These are phyloP conservation scores for Melanostigma gelatinosum DNA, from an alignment of 2,113 vertebrate genomes.

Conservation along the genomic window DNA sequence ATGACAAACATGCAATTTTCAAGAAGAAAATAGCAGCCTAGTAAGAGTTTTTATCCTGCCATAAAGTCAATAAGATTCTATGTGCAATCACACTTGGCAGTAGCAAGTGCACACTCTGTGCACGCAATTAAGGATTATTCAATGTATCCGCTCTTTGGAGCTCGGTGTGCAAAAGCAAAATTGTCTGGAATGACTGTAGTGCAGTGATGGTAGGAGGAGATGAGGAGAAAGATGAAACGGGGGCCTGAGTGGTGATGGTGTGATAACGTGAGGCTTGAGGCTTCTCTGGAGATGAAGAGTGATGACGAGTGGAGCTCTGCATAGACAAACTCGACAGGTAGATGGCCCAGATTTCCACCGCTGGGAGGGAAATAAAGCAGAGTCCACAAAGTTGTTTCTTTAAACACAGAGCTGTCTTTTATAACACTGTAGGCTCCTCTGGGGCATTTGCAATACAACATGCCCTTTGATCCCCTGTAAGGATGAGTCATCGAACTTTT, in stretches of 20 bases:
- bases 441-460: background rate
- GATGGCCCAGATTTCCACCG: background rate
- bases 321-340: background rate
- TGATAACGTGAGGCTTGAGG: slow-evolving; percentile 16
- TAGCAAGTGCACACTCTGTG: background rate
- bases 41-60: background rate
- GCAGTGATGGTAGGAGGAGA: background rate
- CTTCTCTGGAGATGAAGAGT: slow-evolving; percentile 8
- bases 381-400: background rate
- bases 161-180: background rate
- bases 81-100: background rate
- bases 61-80: background rate
- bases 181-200: background rate
- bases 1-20: background rate
- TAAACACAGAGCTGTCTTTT: slow-evolving; percentile 3
- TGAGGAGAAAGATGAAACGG: background rate
- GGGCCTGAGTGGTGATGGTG: slow-evolving; percentile 5
- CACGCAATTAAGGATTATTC: background rate
- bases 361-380: background rate
- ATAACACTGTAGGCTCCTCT: background rate
- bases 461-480: slow-evolving; percentile 50
- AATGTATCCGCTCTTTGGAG: background rate
- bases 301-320: slow-evolving; percentile 4
- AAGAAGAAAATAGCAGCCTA: background rate
- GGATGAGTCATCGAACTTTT: slow-evolving; percentile 29